Evolutionary conservation across 2,113 vertebrate species (phyloP).

Genomic region (Holacanthus passer): DNA sequence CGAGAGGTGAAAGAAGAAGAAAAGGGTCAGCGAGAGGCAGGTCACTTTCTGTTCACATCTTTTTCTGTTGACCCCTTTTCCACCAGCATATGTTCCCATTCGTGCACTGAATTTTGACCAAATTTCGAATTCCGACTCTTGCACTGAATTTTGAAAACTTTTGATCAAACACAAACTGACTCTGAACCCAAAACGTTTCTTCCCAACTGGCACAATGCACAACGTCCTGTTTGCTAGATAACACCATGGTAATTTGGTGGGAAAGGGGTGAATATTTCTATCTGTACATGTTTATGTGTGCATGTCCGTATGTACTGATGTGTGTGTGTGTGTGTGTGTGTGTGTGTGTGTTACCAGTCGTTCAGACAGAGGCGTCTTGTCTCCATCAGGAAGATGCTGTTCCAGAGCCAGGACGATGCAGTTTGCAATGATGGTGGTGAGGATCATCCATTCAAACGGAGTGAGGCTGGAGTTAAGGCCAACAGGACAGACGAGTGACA

Average conservation of each 20-base stretch:
- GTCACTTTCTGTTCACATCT: background rate
- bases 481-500: slow-evolving; percentile 4
- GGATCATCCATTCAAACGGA: slow-evolving; percentile 87
- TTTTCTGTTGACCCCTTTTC: too few species aligned
- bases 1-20: background rate
- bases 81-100: too few species aligned
- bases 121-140: too few species aligned
- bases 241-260: too few species aligned
- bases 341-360: slow-evolving; percentile 78
- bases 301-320: slow-evolving; percentile 9
- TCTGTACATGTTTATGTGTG: background rate
- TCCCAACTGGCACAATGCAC: too few species aligned
- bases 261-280: background rate
- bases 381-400: slow-evolving; percentile 83
- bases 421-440: slow-evolving; percentile 86
- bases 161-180: too few species aligned
- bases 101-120: too few species aligned
- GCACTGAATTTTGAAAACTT: too few species aligned
- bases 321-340: background rate
- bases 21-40: background rate
- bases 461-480: slow-evolving; percentile 79
- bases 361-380: slow-evolving; percentile 86
- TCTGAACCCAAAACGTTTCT: too few species aligned
- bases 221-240: too few species aligned
- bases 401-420: slow-evolving; percentile 85